These are phyloP conservation scores for Caenorhabditis remanei DNA, from an alignment of 1,140 invertebrate genomes.

Conservation along the genomic window DNA sequence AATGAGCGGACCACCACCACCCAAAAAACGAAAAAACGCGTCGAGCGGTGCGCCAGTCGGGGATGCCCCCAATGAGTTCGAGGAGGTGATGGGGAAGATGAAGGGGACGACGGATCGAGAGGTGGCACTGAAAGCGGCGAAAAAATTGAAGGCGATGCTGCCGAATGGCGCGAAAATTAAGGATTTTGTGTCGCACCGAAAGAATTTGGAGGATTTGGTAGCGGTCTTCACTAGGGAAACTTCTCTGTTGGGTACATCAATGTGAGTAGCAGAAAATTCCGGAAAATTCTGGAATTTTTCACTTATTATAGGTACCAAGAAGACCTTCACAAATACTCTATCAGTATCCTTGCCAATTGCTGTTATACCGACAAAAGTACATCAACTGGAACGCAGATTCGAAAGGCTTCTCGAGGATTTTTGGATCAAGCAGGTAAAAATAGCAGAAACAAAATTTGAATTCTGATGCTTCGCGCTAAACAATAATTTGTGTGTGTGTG, in stretches of 20 bases:
- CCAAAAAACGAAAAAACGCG: not conserved
- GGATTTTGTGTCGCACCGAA: not conserved
- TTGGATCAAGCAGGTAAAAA: slow-evolving; percentile 14
- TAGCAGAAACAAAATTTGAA: too few relatives aligned
- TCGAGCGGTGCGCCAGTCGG: not conserved
- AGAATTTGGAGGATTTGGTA: slow-evolving; percentile 16
- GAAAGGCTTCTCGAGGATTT: not conserved
- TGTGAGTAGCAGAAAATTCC: not conserved
- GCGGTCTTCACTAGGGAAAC: slow-evolving; percentile 24
- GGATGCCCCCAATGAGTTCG: not conserved
- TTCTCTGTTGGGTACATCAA: not conserved
- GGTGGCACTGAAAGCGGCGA: not conserved
- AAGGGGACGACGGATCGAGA: not conserved
- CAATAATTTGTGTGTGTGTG: not conserved
- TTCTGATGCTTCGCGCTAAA: not conserved
- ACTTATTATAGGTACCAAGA: not conserved
- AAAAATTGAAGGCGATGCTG: slow-evolving; percentile 8
- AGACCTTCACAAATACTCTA: not conserved
- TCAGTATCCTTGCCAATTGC: slow-evolving; percentile 23
- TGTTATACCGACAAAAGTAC: slow-evolving; percentile 33
- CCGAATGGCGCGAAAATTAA: slow-evolving; percentile 15
- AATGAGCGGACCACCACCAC: not conserved
- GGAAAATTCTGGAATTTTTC: too few relatives aligned
- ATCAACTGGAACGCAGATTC: slow-evolving; percentile 27
- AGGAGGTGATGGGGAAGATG: not conserved